phyloP scores from a whole-genome alignment of 2,797 vertebrate species.

The Hybognathus amarus region DNA sequence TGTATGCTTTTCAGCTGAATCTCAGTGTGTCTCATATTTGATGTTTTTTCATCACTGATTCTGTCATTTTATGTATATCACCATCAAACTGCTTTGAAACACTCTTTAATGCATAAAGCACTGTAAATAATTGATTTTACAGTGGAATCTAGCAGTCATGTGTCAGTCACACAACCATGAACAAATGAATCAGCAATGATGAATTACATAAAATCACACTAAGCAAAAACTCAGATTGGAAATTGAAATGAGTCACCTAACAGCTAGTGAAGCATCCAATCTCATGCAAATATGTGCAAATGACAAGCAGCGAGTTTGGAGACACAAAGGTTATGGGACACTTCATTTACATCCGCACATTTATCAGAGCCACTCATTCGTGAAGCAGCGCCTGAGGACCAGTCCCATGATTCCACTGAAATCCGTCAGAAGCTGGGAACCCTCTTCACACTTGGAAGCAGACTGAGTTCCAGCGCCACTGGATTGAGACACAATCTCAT shows the following conservation, averaged over 20 bases:
- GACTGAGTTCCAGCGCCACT: neutral
- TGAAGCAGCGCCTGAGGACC: neutral
- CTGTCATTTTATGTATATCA: too few relatives aligned
- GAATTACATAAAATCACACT: too few relatives aligned
- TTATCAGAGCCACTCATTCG: neutral
- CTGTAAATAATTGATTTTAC: too few relatives aligned
- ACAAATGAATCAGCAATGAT: neutral
- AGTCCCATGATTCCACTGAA: neutral
- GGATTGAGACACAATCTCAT: neutral
- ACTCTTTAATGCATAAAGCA: too few relatives aligned
- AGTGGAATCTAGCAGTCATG: neutral
- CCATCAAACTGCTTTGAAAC: too few relatives aligned
- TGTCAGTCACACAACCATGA: neutral
- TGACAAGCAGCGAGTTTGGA: neutral
- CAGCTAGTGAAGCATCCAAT: neutral
- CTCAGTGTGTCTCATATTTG: too few relatives aligned
- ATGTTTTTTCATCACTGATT: too few relatives aligned
- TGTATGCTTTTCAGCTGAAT: too few relatives aligned
- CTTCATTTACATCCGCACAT: neutral
- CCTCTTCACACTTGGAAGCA: too few relatives aligned
- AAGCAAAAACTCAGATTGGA: neutral
- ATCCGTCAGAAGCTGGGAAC: neutral
- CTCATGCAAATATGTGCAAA: neutral
- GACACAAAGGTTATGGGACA: too few relatives aligned
- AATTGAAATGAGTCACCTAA: neutral